These are phyloP conservation scores for Drosophila paranaensis DNA, from an alignment of 2,888 invertebrate species.

Conservation along the genomic window DNA sequence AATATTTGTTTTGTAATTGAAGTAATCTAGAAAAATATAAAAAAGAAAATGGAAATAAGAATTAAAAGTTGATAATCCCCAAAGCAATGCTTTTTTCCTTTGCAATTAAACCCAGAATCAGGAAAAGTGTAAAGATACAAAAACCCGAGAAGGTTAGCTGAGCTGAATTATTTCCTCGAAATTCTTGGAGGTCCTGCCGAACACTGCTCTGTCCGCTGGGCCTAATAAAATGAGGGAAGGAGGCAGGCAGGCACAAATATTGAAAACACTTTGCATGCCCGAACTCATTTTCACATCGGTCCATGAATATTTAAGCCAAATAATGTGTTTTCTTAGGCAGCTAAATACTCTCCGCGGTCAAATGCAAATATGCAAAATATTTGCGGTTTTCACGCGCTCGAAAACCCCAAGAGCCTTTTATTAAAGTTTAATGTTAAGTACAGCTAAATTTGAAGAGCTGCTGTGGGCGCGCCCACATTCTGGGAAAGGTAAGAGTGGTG, in stretches of 20 bases:
- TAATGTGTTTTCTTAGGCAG: conserved; percentile 20
- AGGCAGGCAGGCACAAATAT: not conserved
- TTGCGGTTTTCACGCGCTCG: conserved; percentile 19
- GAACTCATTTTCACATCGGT: conserved; percentile 27
- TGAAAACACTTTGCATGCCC: conserved; percentile 25
- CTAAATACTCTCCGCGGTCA: conserved; percentile 11
- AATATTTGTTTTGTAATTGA: no score
- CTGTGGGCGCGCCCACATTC: not conserved
- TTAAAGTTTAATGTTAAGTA: conserved; percentile 44
- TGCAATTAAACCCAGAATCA: not conserved
- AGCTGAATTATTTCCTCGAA: not conserved
- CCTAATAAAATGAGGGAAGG: not conserved
- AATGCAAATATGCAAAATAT: conserved; percentile 25
- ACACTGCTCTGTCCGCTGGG: not conserved
- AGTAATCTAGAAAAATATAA: no score
- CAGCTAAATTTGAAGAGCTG: conserved; percentile 25
- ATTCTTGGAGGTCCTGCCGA: not conserved
- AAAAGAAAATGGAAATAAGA: no score
- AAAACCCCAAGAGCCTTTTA: conserved; percentile 21
- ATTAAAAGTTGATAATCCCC: no score
- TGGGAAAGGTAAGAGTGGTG: not conserved
- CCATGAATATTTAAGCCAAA: conserved; percentile 37
- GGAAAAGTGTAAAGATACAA: not conserved
- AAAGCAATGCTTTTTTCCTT: not conserved
- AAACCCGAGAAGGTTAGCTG: not conserved